Percentiles rank a stretch among this genome's conserved stretches.
Conservation (phyloP, 1,140 invertebrate species). For the Campoletis sonorensis region DNA sequence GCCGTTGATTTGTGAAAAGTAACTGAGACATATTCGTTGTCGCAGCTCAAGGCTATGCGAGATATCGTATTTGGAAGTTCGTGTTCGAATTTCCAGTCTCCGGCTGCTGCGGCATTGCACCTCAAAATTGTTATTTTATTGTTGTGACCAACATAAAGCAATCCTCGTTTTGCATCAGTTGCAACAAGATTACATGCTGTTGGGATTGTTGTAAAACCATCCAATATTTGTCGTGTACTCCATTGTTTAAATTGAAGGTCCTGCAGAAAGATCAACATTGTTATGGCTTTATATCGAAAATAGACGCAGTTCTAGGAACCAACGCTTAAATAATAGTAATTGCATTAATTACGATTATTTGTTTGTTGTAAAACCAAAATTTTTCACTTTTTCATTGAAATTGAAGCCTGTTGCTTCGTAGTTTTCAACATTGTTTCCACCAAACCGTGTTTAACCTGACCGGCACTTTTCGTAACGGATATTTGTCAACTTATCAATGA, state of each 20-base stretch:
- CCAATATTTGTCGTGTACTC: slow-evolving; percentile 61
- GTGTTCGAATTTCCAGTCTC: slow-evolving; percentile 68
- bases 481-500: neutral
- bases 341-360: neutral
- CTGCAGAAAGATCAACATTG: slow-evolving; percentile 53
- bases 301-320: no score
- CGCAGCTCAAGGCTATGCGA: slow-evolving; percentile 69
- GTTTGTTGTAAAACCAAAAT: neutral
- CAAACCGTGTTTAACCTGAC: slow-evolving; percentile 20
- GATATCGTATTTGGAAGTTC: slow-evolving; percentile 60
- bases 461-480: slow-evolving; percentile 18
- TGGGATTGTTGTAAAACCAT: slow-evolving; percentile 60
- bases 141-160: slow-evolving; percentile 69
- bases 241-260: slow-evolving; percentile 72
- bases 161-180: slow-evolving; percentile 67
- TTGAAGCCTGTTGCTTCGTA: no score
- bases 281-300: no score
- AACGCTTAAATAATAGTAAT: neutral
- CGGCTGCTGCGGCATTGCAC: slow-evolving; percentile 51
- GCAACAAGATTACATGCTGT: slow-evolving; percentile 64
- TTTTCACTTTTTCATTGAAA: no score
- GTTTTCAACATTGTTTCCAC: no score
- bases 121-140: slow-evolving; percentile 68
- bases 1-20: slow-evolving; percentile 59
- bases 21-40: slow-evolving; percentile 69